These are phyloP conservation scores for Ammodramus savannarum DNA, from an alignment of 2,113 vertebrate genomes.

Conservation along the genomic window DNA sequence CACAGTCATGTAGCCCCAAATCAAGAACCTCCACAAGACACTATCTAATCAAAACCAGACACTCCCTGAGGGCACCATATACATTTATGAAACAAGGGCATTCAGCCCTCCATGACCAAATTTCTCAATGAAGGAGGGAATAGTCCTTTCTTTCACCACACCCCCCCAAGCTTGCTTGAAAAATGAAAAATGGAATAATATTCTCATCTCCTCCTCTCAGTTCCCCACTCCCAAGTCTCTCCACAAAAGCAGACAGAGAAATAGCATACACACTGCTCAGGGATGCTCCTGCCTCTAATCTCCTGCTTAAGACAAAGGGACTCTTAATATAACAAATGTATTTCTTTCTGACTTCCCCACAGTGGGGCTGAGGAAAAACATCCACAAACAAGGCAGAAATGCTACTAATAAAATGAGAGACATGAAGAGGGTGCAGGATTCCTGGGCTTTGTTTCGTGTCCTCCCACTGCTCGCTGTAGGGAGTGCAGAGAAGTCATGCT, in stretches of 20 bases:
- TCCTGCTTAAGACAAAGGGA: background rate
- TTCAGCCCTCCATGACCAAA: conserved; percentile 41
- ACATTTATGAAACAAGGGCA: conserved; percentile 54
- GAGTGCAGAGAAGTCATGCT: background rate
- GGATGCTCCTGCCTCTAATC: background rate
- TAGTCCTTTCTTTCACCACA: background rate
- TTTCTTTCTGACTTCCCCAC: background rate
- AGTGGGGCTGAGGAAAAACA: background rate
- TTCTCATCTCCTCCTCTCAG: background rate
- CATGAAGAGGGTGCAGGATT: background rate
- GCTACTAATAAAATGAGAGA: background rate
- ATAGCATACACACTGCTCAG: background rate
- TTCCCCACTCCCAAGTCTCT: background rate
- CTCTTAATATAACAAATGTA: background rate
- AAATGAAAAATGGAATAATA: background rate
- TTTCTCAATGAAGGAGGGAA: conserved; percentile 9
- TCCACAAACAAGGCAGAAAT: background rate
- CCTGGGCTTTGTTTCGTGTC: background rate
- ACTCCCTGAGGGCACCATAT: conserved; percentile 47
- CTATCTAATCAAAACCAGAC: conserved; percentile 51
- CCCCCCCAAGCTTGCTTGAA: background rate
- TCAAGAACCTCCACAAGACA: conserved; percentile 38
- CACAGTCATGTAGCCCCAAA: conserved; percentile 8
- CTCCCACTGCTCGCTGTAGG: background rate
- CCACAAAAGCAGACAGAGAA: background rate